Percentiles rank a stretch among this genome's conserved stretches.
Evolutionary conservation across 2,113 vertebrate genomes (phyloP).

Genomic region (Melanerpes aurifrons): DNA sequence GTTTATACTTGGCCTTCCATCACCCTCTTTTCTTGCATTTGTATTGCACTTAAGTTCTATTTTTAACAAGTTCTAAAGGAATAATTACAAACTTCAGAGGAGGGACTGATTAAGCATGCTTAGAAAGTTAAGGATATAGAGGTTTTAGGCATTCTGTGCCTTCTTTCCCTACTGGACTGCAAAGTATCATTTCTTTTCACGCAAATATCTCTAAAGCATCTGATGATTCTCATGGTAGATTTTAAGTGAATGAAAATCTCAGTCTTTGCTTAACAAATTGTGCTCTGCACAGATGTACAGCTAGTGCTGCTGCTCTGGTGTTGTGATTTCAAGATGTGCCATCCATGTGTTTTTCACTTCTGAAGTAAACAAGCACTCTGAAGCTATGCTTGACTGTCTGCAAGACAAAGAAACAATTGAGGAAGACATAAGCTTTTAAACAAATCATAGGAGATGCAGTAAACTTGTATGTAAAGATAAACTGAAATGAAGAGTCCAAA

Average conservation of each 20-base stretch:
- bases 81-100: neutral
- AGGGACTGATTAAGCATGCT: neutral
- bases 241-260: neutral
- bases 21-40: neutral
- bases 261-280: neutral
- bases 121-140: neutral
- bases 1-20: neutral
- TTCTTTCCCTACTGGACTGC: neutral
- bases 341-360: neutral
- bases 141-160: neutral
- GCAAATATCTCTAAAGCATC: neutral
- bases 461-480: neutral
- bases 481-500: neutral
- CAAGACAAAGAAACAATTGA: neutral
- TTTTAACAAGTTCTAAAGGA: neutral
- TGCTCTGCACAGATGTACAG: neutral
- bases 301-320: neutral
- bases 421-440: neutral
- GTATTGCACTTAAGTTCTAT: neutral
- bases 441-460: neutral
- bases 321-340: neutral
- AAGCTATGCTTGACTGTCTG: neutral
- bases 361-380: neutral
- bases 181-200: neutral
- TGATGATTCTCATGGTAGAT: neutral